phyloP scores from a whole-genome alignment of 2,888 invertebrate genomes.

The Aphidoletes aphidimyza region DNA sequence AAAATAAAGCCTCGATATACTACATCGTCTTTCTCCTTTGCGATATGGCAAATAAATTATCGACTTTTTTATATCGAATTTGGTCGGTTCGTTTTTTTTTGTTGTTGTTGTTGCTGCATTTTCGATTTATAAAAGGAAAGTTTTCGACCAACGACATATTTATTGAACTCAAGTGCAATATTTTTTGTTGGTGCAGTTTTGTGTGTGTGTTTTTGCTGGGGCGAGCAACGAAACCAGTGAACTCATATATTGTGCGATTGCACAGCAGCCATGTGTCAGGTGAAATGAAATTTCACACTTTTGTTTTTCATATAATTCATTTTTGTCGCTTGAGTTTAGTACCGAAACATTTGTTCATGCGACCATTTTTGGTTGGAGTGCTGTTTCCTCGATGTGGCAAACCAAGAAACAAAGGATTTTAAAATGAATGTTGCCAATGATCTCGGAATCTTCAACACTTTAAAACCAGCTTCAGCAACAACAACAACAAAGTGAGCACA shows the following conservation, averaged over 20 bases:
- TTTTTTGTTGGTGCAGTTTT: neutral
- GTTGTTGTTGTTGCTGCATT: neutral
- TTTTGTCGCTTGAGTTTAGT: too few species aligned
- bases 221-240: too few species aligned
- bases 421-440: too few species aligned
- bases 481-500: too few species aligned
- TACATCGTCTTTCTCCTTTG: neutral
- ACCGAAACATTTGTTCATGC: neutral
- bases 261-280: neutral
- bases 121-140: slow-evolving; percentile 21
- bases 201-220: too few species aligned
- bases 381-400: neutral
- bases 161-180: slow-evolving; percentile 11
- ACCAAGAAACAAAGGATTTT: too few species aligned
- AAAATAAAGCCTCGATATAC: too few species aligned
- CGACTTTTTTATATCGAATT: neutral
- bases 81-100: neutral
- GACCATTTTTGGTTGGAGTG: slow-evolving; percentile 38
- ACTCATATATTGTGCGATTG: neutral
- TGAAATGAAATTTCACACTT: slow-evolving; percentile 46
- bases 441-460: too few species aligned
- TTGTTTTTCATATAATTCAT: slow-evolving; percentile 48
- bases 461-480: too few species aligned
- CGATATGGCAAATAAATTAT: slow-evolving; percentile 27
- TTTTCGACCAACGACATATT: slow-evolving; percentile 16